Evolutionary conservation across 1,140 invertebrate species (phyloP).

Genomic region (Apis laboriosa): DNA sequence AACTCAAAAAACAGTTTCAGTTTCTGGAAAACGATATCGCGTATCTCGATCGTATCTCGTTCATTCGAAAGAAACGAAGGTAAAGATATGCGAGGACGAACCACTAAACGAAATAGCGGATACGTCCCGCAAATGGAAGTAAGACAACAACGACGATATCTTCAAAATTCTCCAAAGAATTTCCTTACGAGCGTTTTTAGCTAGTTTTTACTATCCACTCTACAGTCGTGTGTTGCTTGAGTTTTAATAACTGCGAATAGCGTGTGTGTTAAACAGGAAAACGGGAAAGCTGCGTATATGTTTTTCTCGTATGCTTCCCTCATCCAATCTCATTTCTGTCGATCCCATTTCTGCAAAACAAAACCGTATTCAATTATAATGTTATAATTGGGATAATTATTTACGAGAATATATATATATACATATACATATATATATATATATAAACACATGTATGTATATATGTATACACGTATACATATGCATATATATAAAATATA

Average conservation of each 20-base stretch:
- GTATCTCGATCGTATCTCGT: background rate
- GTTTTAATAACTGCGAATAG: slow-evolving; percentile 72
- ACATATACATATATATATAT: slow-evolving; percentile 60
- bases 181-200: slow-evolving; percentile 66
- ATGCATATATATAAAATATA: slow-evolving; percentile 50
- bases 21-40: background rate
- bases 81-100: background rate
- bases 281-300: slow-evolving; percentile 47
- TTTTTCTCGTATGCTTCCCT: slow-evolving; percentile 42
- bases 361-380: slow-evolving; percentile 63
- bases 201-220: slow-evolving; percentile 70
- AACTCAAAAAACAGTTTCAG: background rate
- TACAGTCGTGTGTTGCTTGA: slow-evolving; percentile 75
- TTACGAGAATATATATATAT: slow-evolving; percentile 37
- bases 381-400: slow-evolving; percentile 53
- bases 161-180: slow-evolving; percentile 76
- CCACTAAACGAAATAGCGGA: background rate
- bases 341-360: background rate
- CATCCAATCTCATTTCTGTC: background rate
- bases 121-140: slow-evolving; percentile 27
- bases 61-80: background rate
- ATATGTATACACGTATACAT: background rate
- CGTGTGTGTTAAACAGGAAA: slow-evolving; percentile 66
- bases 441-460: background rate
- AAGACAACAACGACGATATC: slow-evolving; percentile 54